phyloP scores from a whole-genome alignment of 2,888 invertebrate genomes.

The Zeuzera pyrina region DNA sequence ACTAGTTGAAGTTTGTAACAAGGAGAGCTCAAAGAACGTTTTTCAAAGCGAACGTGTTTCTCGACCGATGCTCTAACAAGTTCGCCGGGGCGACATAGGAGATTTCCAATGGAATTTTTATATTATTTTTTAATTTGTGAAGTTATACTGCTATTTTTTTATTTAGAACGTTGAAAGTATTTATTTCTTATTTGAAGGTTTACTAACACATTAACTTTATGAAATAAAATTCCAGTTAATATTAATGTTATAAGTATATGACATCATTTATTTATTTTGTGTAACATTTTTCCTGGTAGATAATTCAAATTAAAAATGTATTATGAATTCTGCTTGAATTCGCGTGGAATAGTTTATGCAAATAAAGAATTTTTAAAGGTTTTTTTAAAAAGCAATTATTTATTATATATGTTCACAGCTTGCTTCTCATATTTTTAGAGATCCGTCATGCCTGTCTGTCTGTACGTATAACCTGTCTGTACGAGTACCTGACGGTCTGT shows the following conservation, averaged over 20 bases:
- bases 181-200: too few relatives aligned
- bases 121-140: not conserved
- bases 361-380: too few relatives aligned
- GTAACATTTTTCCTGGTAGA: not conserved
- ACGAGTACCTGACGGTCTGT: too few relatives aligned
- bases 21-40: conserved; percentile 52
- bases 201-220: not conserved
- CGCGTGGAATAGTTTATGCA: not conserved
- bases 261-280: not conserved
- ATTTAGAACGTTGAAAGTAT: too few relatives aligned
- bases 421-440: too few relatives aligned
- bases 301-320: not conserved
- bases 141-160: not conserved
- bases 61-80: conserved; percentile 52
- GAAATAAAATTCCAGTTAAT: not conserved
- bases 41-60: conserved; percentile 61
- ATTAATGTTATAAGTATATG: not conserved
- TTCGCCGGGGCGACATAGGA: conserved; percentile 24
- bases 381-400: too few relatives aligned
- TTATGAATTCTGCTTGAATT: not conserved
- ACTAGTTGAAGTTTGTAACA: conserved; percentile 48
- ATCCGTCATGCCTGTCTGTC: too few relatives aligned
- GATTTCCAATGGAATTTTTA: conserved; percentile 9
- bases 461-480: too few relatives aligned
- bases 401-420: too few relatives aligned